Base-by-base conservation (phyloP, 2,888 invertebrate genomes). In the Lycocerus yunnanus region DNA sequence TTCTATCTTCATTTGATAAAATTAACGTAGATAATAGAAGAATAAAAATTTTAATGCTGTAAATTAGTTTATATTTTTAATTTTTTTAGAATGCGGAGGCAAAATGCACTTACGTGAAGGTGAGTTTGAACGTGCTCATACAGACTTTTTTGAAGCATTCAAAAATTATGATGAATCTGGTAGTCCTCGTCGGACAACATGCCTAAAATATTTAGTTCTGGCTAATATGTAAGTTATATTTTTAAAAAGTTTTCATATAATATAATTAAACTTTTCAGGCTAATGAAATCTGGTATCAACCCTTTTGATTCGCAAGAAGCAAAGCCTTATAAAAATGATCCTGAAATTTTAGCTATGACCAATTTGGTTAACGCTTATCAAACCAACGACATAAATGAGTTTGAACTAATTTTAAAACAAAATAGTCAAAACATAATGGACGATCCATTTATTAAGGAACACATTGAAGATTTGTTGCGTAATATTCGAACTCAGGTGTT, bases 281-380 rank as follows among this genome's bases (percentile, higher is more conserved):
- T 99, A 79, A 99, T 99, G 98, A 98, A 99, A 86, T 99, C 98
- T 4, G 98, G 97, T 58, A 99, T 99, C 79, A 99, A 99, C 89
- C 99, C 99, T 0, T 99, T 99, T 87, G 99, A 99, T 88, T 98
- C 98, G 0, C 99, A 99, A 89, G 99, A 99, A 89, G 99, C 99
- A 0, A 99, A 99, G 86, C 99, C 99, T 0, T 99, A 99, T 86
- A 99, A 98, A 88, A 99, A 99, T 86, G 99, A 99, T 89, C 97
- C 98, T 0, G 99, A 99, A 88, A 99, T 99, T 82, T 90, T 99
- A 80, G 99, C 99, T 14, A 99, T 99, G 98, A 99, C 99, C 6
- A 98, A 99, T 88, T 90, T 99, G 82, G 99, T 99, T 72, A 95
- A 92, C 86, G 95, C 97, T 14, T 99, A 98, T 88, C 98, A 99